Conservation (phyloP, 2,797 vertebrate genomes). For the Triplophysa bombifrons region DNA sequence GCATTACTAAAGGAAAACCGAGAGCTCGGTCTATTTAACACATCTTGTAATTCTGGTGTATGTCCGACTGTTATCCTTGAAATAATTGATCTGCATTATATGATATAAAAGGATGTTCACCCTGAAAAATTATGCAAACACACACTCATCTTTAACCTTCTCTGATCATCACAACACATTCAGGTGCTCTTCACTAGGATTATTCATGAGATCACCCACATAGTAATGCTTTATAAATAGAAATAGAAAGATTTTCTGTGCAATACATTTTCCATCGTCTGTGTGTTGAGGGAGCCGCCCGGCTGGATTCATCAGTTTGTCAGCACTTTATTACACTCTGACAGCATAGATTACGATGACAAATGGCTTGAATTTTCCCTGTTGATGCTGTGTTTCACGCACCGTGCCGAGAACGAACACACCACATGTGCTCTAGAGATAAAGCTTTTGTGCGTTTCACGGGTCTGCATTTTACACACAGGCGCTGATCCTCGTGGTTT, state of each 20-base stretch:
- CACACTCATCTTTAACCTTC: not conserved
- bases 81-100: not conserved
- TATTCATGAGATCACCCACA: not conserved
- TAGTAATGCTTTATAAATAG: constrained; percentile 7
- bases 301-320: constrained; percentile 57
- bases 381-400: constrained; percentile 6
- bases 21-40: not conserved
- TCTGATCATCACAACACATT: not conserved
- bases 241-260: constrained; percentile 7
- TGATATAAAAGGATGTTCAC: not conserved
- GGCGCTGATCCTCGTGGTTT: not conserved
- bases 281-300: constrained; percentile 17
- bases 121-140: no score
- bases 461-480: not conserved
- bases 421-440: constrained; percentile 37
- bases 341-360: constrained; percentile 60
- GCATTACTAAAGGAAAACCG: not conserved
- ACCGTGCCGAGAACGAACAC: constrained; percentile 2
- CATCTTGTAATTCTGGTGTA: constrained; percentile 13
- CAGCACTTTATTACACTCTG: constrained; percentile 60
- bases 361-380: constrained; percentile 53
- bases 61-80: not conserved
- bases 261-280: constrained; percentile 6
- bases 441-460: constrained; percentile 33
- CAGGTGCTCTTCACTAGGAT: not conserved